Evolutionary conservation across 1,140 invertebrate genomes (phyloP).

Genomic region (Drosophila aff.): DNA sequence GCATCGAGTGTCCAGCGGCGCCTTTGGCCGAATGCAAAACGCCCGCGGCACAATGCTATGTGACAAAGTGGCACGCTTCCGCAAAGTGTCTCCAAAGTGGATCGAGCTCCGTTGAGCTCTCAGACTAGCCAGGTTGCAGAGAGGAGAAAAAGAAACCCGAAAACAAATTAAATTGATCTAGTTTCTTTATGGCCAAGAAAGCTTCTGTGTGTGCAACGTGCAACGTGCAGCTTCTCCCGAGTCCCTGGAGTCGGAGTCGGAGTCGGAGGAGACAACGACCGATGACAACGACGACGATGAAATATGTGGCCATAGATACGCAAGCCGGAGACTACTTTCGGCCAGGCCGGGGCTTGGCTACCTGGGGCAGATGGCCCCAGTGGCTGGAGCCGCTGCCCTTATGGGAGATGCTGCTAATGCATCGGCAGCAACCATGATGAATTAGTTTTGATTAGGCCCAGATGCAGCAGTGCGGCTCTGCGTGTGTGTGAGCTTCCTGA

Average conservation of each 20-base stretch:
- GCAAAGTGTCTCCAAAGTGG: slow-evolving; percentile 74
- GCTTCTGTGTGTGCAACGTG: slow-evolving; percentile 77
- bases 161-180: slow-evolving; percentile 83
- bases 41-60: slow-evolving; percentile 75
- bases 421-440: slow-evolving; percentile 80
- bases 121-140: no score
- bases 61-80: slow-evolving; percentile 82
- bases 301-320: slow-evolving; percentile 78
- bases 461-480: slow-evolving; percentile 1
- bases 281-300: slow-evolving; percentile 66
- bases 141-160: slow-evolving; percentile 51
- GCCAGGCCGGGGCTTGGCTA: slow-evolving; percentile 23
- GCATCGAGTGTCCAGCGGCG: slow-evolving; percentile 57
- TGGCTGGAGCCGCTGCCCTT: slow-evolving; percentile 27
- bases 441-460: slow-evolving; percentile 81
- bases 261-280: slow-evolving; percentile 42
- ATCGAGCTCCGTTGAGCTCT: slow-evolving; percentile 3
- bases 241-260: not conserved
- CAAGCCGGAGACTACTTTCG: slow-evolving; percentile 40
- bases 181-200: slow-evolving; percentile 80
- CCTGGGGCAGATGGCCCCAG: slow-evolving; percentile 10
- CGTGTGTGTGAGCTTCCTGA: slow-evolving; percentile 47
- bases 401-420: slow-evolving; percentile 64
- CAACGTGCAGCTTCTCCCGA: slow-evolving; percentile 2
- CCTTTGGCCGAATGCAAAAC: slow-evolving; percentile 68